Conservation (phyloP, 2,113 vertebrate species). For the Psilopsiagon aymara region DNA sequence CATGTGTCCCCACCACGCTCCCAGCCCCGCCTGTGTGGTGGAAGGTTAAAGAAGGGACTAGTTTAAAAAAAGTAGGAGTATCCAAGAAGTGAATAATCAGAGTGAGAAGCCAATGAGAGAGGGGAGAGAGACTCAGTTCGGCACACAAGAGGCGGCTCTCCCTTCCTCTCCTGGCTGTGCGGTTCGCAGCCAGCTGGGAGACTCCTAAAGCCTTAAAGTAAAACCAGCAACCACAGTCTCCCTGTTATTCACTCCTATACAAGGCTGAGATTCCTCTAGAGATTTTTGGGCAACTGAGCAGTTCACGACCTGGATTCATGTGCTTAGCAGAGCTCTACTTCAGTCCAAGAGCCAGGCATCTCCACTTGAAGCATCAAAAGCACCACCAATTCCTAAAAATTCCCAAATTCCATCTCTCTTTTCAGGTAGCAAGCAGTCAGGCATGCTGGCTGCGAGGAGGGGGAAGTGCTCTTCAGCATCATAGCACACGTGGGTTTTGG, state of each 20-base stretch:
- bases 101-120: neutral
- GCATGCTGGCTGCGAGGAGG: fast-evolving
- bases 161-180: neutral
- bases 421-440: neutral
- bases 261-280: neutral
- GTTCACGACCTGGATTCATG: neutral
- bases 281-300: neutral
- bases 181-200: neutral
- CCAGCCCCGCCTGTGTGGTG: neutral
- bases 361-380: neutral
- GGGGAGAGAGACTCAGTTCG: neutral
- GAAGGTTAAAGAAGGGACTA: neutral
- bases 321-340: neutral
- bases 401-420: neutral
- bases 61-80: neutral
- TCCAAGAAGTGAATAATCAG: neutral
- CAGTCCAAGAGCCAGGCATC: neutral
- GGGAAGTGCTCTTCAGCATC: neutral
- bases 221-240: neutral
- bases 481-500: neutral
- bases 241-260: neutral
- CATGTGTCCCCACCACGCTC: neutral
- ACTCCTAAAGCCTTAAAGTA: neutral
- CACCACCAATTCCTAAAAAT: neutral
- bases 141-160: neutral